Evolutionary conservation across 1,140 invertebrate species (phyloP).

Genomic region (Calliphora vicina): DNA sequence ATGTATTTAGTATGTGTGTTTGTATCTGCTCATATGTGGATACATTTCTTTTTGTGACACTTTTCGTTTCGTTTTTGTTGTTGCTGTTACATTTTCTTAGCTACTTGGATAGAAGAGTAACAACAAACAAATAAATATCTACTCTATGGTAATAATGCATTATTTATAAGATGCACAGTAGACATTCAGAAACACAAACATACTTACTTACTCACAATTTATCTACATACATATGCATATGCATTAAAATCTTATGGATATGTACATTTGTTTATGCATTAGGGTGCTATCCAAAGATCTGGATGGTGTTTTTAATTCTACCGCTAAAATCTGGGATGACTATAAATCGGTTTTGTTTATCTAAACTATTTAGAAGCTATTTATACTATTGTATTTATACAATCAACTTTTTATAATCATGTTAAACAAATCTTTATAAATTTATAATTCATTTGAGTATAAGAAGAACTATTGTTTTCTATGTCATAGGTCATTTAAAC

Average conservation of each 20-base stretch:
- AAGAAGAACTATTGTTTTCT: too few relatives aligned
- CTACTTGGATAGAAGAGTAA: not conserved
- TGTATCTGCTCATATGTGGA: not conserved
- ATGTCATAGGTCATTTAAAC: too few relatives aligned
- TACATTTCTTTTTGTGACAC: slow-evolving; percentile 13
- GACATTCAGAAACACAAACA: not conserved
- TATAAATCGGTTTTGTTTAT: too few relatives aligned
- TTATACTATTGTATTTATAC: too few relatives aligned
- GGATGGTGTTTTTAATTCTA: too few relatives aligned
- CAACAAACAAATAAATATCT: not conserved
- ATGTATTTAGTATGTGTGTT: not conserved
- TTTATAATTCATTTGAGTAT: too few relatives aligned
- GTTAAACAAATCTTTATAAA: too few relatives aligned
- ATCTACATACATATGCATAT: not conserved
- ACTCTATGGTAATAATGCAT: not conserved
- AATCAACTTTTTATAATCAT: too few relatives aligned
- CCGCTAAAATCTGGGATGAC: too few relatives aligned
- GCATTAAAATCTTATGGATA: not conserved
- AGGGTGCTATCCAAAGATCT: too few relatives aligned
- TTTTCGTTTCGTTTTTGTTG: not conserved
- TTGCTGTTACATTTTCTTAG: not conserved
- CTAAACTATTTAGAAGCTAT: too few relatives aligned
- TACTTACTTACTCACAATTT: too few relatives aligned
- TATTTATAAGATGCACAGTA: slow-evolving; percentile 1
- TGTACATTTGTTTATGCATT: not conserved